These are phyloP conservation scores for Zophobas morio DNA, from an alignment of 1,140 invertebrate species.

Conservation along the genomic window DNA sequence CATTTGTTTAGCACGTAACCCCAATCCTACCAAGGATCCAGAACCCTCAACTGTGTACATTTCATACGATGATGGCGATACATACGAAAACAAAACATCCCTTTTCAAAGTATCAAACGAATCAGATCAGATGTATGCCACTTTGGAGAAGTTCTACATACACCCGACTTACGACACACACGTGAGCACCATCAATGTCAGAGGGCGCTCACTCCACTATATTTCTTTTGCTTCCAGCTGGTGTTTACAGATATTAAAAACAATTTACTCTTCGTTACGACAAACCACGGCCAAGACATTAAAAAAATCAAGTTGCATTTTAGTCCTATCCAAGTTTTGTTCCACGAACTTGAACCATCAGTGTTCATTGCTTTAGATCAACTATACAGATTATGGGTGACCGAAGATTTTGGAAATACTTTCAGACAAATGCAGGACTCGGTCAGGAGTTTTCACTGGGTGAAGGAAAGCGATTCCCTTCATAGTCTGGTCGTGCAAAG, in stretches of 20 bases:
- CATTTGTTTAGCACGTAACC: constrained; percentile 86
- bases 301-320: constrained; percentile 76
- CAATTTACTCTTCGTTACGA: constrained; percentile 84
- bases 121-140: constrained; percentile 71
- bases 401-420: constrained; percentile 79
- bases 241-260: constrained; percentile 87
- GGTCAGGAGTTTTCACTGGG: constrained; percentile 86
- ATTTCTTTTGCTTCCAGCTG: constrained; percentile 74
- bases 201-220: too few species aligned
- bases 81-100: constrained; percentile 82
- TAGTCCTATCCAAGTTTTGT: constrained; percentile 82
- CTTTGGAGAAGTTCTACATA: constrained; percentile 87
- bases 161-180: constrained; percentile 82
- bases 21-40: constrained; percentile 68
- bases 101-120: constrained; percentile 73
- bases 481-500: constrained; percentile 79
- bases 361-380: constrained; percentile 81
- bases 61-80: constrained; percentile 89
- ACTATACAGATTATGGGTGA: constrained; percentile 79
- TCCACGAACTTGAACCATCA: constrained; percentile 78
- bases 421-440: constrained; percentile 79
- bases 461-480: constrained; percentile 65
- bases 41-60: constrained; percentile 84
- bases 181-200: constrained; percentile 72
- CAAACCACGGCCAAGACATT: constrained; percentile 80